phyloP scores from a whole-genome alignment of 2,888 invertebrate genomes.

The Cryptus viduatorius region DNA sequence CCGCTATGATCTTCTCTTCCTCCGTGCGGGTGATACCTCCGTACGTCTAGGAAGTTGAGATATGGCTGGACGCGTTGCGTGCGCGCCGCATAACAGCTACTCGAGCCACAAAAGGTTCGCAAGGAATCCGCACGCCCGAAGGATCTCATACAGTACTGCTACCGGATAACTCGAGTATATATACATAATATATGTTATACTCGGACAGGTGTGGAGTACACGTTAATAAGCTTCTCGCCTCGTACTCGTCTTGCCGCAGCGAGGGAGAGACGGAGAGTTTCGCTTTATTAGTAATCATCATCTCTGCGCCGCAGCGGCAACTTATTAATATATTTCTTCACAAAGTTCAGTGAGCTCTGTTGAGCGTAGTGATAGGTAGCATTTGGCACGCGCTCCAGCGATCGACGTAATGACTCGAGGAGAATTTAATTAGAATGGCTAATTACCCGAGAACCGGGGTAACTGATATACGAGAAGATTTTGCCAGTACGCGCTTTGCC shows the following conservation, averaged over 20 bases:
- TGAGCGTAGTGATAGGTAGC: slow-evolving; percentile 7
- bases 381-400: slow-evolving; percentile 60
- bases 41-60: slow-evolving; percentile 53
- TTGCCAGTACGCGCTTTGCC: not conserved
- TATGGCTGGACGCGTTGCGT: slow-evolving; percentile 52
- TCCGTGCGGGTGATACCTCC: slow-evolving; percentile 12
- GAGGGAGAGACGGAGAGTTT: not conserved
- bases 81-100: slow-evolving; percentile 46
- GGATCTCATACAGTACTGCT: slow-evolving; percentile 1
- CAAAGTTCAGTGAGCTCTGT: slow-evolving; percentile 25
- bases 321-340: slow-evolving; percentile 41
- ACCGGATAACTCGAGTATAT: not conserved
- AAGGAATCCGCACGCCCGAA: slow-evolving; percentile 25
- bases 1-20: slow-evolving; percentile 16
- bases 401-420: slow-evolving; percentile 65
- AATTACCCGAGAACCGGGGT: slow-evolving; percentile 56
- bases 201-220: slow-evolving; percentile 17
- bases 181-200: slow-evolving; percentile 10
- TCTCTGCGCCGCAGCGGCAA: slow-evolving; percentile 1
- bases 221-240: slow-evolving; percentile 34
- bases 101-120: slow-evolving; percentile 58
- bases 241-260: not conserved
- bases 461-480: slow-evolving; percentile 26
- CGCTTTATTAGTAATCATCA: slow-evolving; percentile 34
- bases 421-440: slow-evolving; percentile 52